Conservation (phyloP, 2,888 invertebrate species). For the Agrilus mali region DNA sequence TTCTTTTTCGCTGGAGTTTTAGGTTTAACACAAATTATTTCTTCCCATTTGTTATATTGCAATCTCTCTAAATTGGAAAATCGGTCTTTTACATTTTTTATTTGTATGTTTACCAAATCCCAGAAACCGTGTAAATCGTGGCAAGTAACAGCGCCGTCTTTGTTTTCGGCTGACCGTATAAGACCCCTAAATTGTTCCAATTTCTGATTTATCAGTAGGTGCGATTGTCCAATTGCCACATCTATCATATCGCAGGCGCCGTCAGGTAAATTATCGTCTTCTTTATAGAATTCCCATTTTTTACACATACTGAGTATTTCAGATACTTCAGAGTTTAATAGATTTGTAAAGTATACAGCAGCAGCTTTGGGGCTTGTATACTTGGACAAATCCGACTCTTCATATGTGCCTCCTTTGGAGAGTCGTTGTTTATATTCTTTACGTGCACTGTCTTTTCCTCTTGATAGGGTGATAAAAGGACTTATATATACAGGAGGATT, state of each 20-base stretch:
- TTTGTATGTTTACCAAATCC: slow-evolving; percentile 74
- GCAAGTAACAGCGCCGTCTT: slow-evolving; percentile 43
- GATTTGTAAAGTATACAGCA: slow-evolving; percentile 32
- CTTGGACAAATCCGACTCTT: slow-evolving; percentile 10
- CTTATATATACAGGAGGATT: slow-evolving; percentile 34
- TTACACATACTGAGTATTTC: slow-evolving; percentile 41
- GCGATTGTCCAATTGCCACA: slow-evolving; percentile 65
- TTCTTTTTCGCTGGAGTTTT: slow-evolving; percentile 16
- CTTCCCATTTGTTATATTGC: slow-evolving; percentile 39
- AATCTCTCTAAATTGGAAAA: slow-evolving; percentile 41
- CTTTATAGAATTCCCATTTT: slow-evolving; percentile 40
- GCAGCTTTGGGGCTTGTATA: slow-evolving; percentile 24
- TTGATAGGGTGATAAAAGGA: slow-evolving; percentile 44
- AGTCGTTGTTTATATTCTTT: slow-evolving; percentile 35
- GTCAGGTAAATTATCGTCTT: slow-evolving; percentile 33
- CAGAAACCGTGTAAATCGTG: slow-evolving; percentile 77
- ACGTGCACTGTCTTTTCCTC: slow-evolving; percentile 47
- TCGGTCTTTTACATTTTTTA: slow-evolving; percentile 50
- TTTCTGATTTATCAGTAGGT: slow-evolving; percentile 62
- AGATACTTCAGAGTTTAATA: slow-evolving; percentile 39
- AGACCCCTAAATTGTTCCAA: slow-evolving; percentile 60
- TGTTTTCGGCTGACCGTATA: slow-evolving; percentile 31
- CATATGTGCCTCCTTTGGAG: slow-evolving; percentile 13
- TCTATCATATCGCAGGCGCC: slow-evolving; percentile 46
- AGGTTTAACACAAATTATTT: slow-evolving; percentile 27